Evolutionary conservation across 30 jellyfish, hydroid and myxozoan species (phyloP).

Genomic region (Cassiopea andromeda): DNA sequence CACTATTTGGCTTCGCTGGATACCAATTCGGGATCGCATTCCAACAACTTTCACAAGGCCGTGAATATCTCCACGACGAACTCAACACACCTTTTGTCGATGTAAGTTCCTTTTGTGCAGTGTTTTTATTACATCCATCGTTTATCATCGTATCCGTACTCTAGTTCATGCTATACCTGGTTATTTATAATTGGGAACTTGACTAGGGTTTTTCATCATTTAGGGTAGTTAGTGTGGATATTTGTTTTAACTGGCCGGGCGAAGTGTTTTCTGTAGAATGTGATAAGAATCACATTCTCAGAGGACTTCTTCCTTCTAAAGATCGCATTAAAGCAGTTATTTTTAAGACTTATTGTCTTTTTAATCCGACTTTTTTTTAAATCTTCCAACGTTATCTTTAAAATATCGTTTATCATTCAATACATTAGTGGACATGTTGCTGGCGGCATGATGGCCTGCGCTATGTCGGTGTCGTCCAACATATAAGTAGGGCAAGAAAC

Average conservation of each 20-base stretch:
- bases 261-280: neutral
- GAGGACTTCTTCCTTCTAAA: neutral
- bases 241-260: neutral
- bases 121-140: neutral
- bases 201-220: neutral
- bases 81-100: neutral
- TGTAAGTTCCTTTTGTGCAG: neutral
- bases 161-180: neutral
- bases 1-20: neutral
- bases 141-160: neutral
- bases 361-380: neutral
- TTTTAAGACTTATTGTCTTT: neutral
- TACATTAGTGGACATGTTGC: neutral
- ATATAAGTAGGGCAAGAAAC: neutral
- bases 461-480: neutral
- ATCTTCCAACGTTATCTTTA: neutral
- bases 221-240: neutral
- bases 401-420: neutral
- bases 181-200: neutral
- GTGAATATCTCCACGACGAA: conserved; percentile 1
- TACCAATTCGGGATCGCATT: neutral
- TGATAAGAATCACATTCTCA: neutral
- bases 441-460: neutral
- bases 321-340: neutral
- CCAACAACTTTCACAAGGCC: conserved; percentile 14